Conservation (phyloP, 2,797 vertebrate genomes). For the Poecilia velifera region DNA sequence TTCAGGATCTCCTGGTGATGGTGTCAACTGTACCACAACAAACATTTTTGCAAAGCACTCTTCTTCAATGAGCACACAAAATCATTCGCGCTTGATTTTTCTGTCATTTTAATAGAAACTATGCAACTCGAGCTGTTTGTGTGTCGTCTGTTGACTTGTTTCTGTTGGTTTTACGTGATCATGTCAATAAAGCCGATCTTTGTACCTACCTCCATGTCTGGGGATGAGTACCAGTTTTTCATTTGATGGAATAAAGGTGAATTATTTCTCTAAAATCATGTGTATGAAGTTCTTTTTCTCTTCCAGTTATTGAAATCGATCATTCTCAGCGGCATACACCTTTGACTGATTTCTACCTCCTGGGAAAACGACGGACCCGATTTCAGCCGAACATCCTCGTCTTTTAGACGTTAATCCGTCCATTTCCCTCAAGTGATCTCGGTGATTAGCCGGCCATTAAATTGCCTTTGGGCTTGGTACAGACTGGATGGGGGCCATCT, state of each 20-base stretch:
- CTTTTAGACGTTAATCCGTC: conserved; percentile 13
- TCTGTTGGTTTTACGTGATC: background rate
- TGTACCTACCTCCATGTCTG: conserved; percentile 1
- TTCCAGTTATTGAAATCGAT: conserved; percentile 43
- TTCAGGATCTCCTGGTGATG: background rate
- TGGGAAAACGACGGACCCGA: background rate
- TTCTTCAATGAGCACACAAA: background rate
- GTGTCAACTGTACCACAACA: background rate
- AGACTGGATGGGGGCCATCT: conserved; percentile 27
- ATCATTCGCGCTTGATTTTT: background rate
- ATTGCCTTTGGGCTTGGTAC: conserved; percentile 29
- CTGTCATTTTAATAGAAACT: background rate
- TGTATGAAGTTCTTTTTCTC: conserved; percentile 21
- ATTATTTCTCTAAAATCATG: background rate
- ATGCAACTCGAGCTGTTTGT: conserved; percentile 16
- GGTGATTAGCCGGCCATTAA: conserved; percentile 36
- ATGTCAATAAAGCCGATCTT: background rate
- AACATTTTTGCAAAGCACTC: background rate
- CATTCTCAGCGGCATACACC: background rate
- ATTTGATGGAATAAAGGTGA: conserved; percentile 16
- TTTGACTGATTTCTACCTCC: conserved; percentile 19
- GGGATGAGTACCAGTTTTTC: background rate
- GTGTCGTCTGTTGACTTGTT: conserved; percentile 3
- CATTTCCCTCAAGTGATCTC: conserved; percentile 8
- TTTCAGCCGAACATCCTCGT: background rate